Base-by-base conservation (phyloP, 1,140 invertebrate species). In the Apocrypta bakeri region DNA sequence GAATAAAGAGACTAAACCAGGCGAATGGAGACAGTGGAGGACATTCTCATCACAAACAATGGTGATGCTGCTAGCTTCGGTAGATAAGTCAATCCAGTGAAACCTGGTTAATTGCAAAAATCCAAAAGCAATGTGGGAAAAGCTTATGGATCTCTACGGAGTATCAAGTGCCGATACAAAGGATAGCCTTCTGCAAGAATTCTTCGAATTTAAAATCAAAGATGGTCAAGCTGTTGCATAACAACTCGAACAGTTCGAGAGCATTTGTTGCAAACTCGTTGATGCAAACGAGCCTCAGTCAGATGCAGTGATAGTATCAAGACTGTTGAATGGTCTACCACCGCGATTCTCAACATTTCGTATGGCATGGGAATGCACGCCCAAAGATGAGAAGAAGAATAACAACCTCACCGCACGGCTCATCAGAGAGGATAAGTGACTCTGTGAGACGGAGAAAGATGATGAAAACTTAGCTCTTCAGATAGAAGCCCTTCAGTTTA, bases 51-150 rank as follows among this genome's bases (percentile, higher is more conserved):
- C 63, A 24, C 63, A 27, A 27, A 12, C 63, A 12, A 7, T 17
- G 24, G 9, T 82, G 12, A 37, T 76, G 14, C 6, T 80, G 3
- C 14, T 83, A 1, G 31, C 25, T 21, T 80, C 77, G 6, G 82
- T 80, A 1, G 64, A 80, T 1, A 66, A 64, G 21, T 37, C 9
- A 1, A 29, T 84, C 1, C 78, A 84, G 72, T 11, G 31, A 4
- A 21, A 80, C 69, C 24, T 84, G 14, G 68, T 84, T 0, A 84
- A 84, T 40, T 84, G 78, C 40, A 14, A 11, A 21, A 80, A 37
- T 25, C 78, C 72, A 0, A 27, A 75, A 29, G 14, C 31, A 31
- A 63, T 84, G 9, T 84, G 83, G 78, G 7, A 69, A 1, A 77
- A 80, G 25, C 11, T 84, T 1, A 9, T 48, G 21, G 42, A 6